Conservation (phyloP, 2,888 invertebrate genomes). For the Tolmerus cingulatus region DNA sequence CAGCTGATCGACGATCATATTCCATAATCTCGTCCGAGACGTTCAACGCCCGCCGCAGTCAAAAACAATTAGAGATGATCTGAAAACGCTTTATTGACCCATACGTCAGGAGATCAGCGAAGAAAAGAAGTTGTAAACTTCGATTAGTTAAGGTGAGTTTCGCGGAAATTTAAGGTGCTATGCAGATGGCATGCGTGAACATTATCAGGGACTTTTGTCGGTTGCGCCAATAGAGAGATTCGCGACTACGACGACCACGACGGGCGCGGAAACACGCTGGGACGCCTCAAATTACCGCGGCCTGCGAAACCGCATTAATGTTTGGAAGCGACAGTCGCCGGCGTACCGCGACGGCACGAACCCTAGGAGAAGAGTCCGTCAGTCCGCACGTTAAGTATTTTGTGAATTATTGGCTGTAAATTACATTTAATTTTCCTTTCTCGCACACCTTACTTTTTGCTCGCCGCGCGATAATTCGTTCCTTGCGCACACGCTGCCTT, state of each 20-base stretch:
- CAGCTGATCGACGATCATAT: not conserved
- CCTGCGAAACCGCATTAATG: not conserved
- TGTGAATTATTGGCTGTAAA: conserved; percentile 46
- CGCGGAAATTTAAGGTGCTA: conserved; percentile 38
- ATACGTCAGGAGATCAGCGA: not conserved
- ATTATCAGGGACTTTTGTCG: conserved; percentile 36
- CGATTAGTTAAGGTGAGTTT: conserved; percentile 42
- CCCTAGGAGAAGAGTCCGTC: conserved; percentile 19
- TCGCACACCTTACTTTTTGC: conserved; percentile 18
- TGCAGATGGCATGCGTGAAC: conserved; percentile 40
- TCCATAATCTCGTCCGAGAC: not conserved
- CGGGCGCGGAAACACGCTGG: not conserved
- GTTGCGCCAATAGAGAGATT: conserved; percentile 7
- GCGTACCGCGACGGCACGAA: conserved; percentile 8
- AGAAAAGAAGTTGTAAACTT: conserved; percentile 45
- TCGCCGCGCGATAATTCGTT: conserved; percentile 4
- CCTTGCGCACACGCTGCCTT: conserved; percentile 17
- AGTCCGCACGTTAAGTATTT: conserved; percentile 43
- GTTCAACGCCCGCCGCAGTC: not conserved
- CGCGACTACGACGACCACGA: not conserved
- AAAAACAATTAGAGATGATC: not conserved
- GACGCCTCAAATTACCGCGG: conserved; percentile 33
- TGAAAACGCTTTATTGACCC: not conserved
- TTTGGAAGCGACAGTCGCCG: not conserved
- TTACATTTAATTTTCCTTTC: conserved; percentile 45